phyloP scores from a whole-genome alignment of 2,888 invertebrate species.

The Tholera decimalis region DNA sequence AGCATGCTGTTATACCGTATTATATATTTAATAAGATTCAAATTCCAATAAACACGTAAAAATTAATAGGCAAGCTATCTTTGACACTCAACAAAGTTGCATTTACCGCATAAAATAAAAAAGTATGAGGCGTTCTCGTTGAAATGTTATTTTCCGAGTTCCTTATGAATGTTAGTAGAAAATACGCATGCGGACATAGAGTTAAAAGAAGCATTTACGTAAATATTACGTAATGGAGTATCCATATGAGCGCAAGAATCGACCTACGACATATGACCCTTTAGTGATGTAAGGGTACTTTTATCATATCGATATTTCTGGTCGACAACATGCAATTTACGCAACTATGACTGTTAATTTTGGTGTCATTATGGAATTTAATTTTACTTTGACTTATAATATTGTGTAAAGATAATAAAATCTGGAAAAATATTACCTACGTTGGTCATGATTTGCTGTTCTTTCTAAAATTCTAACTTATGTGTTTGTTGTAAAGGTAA shows the following conservation, averaged over 20 bases:
- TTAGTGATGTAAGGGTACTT: conserved; percentile 72
- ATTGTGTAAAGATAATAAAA: background rate
- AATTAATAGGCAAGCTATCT: background rate
- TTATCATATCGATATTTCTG: conserved; percentile 39
- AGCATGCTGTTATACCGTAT: background rate
- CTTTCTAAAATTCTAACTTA: too few species aligned
- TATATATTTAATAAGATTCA: background rate
- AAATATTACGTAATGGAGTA: conserved; percentile 80
- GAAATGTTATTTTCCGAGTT: background rate
- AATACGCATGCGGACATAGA: conserved; percentile 19
- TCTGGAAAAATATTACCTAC: too few species aligned
- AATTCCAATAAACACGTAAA: background rate
- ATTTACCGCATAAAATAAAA: conserved; percentile 3
- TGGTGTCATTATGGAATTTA: conserved; percentile 9
- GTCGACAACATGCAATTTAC: conserved; percentile 8
- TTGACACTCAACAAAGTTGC: conserved; percentile 14
- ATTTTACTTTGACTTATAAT: conserved; percentile 7
- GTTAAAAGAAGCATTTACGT: conserved; percentile 73
- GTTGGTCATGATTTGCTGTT: background rate
- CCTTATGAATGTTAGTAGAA: conserved; percentile 37
- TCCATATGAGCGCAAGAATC: conserved; percentile 79
- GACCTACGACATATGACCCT: conserved; percentile 84
- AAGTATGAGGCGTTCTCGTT: background rate
- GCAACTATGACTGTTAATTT: conserved; percentile 22
- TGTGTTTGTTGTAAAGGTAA: too few species aligned